Conservation (phyloP, 2,113 vertebrate genomes). For the Perccottus glenii region DNA sequence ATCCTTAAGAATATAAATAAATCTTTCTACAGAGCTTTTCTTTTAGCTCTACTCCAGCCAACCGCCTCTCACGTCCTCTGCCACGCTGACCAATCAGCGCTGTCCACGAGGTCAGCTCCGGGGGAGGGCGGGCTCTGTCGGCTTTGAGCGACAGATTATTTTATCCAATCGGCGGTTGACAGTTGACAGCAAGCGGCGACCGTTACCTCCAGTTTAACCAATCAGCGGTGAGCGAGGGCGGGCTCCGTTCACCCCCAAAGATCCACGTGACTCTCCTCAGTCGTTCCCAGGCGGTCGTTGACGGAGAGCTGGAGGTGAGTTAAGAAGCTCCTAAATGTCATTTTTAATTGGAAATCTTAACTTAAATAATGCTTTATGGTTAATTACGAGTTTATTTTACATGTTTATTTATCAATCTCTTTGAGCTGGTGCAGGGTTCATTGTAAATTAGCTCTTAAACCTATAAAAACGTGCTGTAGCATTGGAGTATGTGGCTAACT, state of each 20-base stretch:
- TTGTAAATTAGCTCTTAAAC: slow-evolving; percentile 1
- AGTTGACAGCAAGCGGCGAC: slow-evolving; percentile 50
- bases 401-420: background rate
- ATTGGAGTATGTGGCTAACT: slow-evolving; percentile 32
- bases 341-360: background rate
- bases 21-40: background rate
- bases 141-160: background rate
- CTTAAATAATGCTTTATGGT: fast-evolving
- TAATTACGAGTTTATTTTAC: fast-evolving
- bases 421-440: background rate
- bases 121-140: slow-evolving; percentile 51
- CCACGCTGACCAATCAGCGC: slow-evolving; percentile 70
- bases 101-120: slow-evolving; percentile 80
- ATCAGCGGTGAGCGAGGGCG: slow-evolving; percentile 14
- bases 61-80: slow-evolving; percentile 61
- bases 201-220: background rate
- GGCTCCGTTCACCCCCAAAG: background rate
- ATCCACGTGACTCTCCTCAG: slow-evolving; percentile 61
- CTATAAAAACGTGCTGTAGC: slow-evolving; percentile 13
- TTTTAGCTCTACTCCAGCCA: slow-evolving; percentile 41
- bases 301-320: slow-evolving; percentile 64
- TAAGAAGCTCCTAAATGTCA: slow-evolving; percentile 12
- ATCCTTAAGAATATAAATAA: too few relatives aligned
- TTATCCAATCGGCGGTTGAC: slow-evolving; percentile 67
- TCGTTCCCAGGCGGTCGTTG: slow-evolving; percentile 60